Conservation (phyloP, 2,113 vertebrate genomes). For the Motacilla alba region DNA sequence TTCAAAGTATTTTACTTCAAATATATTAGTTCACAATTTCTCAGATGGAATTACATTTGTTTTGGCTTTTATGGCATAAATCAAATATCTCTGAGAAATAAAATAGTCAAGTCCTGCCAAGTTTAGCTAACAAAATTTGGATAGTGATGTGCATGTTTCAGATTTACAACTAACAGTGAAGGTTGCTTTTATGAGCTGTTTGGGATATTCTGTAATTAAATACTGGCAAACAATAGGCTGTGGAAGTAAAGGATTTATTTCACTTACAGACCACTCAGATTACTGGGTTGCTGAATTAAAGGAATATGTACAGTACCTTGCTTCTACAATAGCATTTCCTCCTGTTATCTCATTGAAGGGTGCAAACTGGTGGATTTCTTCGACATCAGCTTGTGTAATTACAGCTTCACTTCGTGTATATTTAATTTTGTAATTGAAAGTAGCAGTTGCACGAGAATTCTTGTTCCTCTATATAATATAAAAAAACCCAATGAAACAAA, state of each 20-base stretch:
- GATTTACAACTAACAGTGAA: constrained; percentile 20
- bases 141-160: constrained; percentile 38
- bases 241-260: constrained; percentile 18
- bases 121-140: constrained; percentile 42
- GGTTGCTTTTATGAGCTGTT: constrained; percentile 30
- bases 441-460: constrained; percentile 50
- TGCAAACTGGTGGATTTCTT: constrained; percentile 66
- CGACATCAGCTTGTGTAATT: constrained; percentile 40
- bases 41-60: constrained; percentile 44
- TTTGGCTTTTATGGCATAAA: constrained; percentile 51
- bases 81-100: constrained; percentile 54
- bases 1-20: constrained; percentile 43
- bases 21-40: constrained; percentile 36
- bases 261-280: not conserved
- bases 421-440: constrained; percentile 65
- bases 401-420: constrained; percentile 4
- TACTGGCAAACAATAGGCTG: not conserved
- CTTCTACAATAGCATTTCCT: constrained; percentile 47
- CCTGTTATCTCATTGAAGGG: constrained; percentile 61
- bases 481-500: not conserved
- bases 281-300: constrained; percentile 4
- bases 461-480: constrained; percentile 49
- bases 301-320: constrained; percentile 51
- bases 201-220: constrained; percentile 39
- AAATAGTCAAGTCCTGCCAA: constrained; percentile 39